phyloP scores from a whole-genome alignment of 2,113 vertebrate genomes.

The Calonectris borealis region DNA sequence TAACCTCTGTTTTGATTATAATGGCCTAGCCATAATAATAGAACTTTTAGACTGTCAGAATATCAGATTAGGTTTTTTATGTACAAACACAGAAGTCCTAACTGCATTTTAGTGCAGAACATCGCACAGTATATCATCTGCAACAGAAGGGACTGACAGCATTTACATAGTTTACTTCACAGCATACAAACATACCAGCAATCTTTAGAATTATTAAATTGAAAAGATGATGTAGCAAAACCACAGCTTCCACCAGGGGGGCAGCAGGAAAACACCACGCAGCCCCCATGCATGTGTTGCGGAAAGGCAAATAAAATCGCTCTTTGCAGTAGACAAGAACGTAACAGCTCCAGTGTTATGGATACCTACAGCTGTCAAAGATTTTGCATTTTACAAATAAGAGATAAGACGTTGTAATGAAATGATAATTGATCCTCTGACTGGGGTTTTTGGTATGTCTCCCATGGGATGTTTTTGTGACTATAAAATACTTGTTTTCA shows the following conservation, averaged over 20 bases:
- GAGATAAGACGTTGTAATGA: not conserved
- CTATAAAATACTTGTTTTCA: not conserved
- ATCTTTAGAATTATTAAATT: not conserved
- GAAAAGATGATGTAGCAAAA: not conserved
- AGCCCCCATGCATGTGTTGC: accelerated
- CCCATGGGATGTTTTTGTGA: not conserved
- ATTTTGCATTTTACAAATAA: not conserved
- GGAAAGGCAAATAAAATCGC: not conserved
- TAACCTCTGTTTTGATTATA: not conserved
- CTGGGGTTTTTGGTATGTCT: not conserved
- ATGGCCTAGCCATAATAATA: not conserved
- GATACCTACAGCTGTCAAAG: not conserved
- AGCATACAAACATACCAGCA: not conserved
- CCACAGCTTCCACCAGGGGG: not conserved
- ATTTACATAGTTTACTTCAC: not conserved
- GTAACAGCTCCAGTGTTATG: not conserved
- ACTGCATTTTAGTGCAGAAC: not conserved
- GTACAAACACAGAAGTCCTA: not conserved
- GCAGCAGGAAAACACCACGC: not conserved
- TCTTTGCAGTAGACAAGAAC: not conserved
- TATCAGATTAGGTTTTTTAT: not conserved
- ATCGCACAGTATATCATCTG: not conserved
- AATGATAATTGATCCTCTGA: not conserved
- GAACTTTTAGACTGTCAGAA: not conserved
- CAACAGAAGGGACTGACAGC: not conserved